Conservation (phyloP, 2,113 vertebrate species). For the Leuciscus idus region DNA sequence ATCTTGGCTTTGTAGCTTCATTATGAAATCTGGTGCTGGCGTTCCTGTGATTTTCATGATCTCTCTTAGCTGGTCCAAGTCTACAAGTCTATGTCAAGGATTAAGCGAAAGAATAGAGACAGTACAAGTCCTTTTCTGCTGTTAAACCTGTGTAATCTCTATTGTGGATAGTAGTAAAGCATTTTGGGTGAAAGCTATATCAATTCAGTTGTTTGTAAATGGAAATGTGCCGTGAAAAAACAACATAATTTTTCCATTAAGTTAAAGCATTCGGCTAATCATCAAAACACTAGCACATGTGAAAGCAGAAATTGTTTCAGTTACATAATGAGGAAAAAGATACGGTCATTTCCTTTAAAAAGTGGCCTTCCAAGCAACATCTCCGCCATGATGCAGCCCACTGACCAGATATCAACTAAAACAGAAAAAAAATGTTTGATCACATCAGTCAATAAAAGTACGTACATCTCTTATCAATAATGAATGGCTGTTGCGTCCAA, state of each 20-base stretch:
- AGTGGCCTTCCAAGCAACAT: slow-evolving; percentile 92
- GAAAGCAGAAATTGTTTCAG: neutral
- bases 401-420: slow-evolving; percentile 98
- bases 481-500: no score
- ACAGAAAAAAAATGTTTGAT: neutral
- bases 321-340: slow-evolving; percentile 74
- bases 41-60: slow-evolving; percentile 98
- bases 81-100: slow-evolving; percentile 77
- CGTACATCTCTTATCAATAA: no score
- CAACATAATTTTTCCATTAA: neutral
- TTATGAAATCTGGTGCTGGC: slow-evolving; percentile 87
- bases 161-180: neutral
- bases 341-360: slow-evolving; percentile 97
- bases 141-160: neutral
- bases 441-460: neutral
- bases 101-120: neutral
- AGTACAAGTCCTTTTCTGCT: neutral
- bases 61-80: slow-evolving; percentile 94
- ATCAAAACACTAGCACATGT: neutral
- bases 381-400: slow-evolving; percentile 98
- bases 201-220: neutral
- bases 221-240: neutral
- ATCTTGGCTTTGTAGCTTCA: slow-evolving; percentile 89
- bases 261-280: neutral
- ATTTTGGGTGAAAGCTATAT: neutral